Conservation (phyloP, 2,797 vertebrate genomes). For the Synaphobranchus kaupii region DNA sequence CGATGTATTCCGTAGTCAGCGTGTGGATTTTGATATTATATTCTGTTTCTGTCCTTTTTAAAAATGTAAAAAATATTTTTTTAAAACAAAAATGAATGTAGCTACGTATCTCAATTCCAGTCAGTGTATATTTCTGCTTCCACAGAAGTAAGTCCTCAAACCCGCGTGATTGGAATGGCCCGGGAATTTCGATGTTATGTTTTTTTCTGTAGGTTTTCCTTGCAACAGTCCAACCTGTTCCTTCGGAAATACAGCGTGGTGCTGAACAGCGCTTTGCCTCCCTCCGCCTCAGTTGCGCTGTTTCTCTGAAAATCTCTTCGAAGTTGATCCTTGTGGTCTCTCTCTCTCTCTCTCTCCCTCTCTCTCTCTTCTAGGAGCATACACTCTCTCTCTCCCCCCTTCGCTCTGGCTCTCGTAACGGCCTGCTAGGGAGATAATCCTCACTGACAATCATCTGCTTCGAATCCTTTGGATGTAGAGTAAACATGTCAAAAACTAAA, state of each 20-base stretch:
- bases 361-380: not conserved
- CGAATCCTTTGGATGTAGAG: conserved; percentile 52
- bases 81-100: too few relatives aligned
- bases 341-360: conserved; percentile 32
- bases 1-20: conserved; percentile 10
- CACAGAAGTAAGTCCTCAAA: conserved; percentile 1
- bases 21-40: not conserved
- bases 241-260: conserved; percentile 34
- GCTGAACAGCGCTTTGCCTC: conserved; percentile 48
- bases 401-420: conserved; percentile 46
- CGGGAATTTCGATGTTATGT: not conserved
- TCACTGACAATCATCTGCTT: conserved; percentile 67
- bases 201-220: not conserved
- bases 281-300: conserved; percentile 50
- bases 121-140: not conserved
- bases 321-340: conserved; percentile 56
- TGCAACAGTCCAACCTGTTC: conserved; percentile 11
- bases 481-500: conserved; percentile 39
- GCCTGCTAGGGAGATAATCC: conserved; percentile 61
- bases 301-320: conserved; percentile 49
- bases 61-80: not conserved
- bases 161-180: conserved; percentile 11
- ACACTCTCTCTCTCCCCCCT: conserved; percentile 32
- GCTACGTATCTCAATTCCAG: not conserved
- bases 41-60: conserved; percentile 4